Conservation (phyloP, 2,888 invertebrate species). For the Tetanocera ferruginea region DNA sequence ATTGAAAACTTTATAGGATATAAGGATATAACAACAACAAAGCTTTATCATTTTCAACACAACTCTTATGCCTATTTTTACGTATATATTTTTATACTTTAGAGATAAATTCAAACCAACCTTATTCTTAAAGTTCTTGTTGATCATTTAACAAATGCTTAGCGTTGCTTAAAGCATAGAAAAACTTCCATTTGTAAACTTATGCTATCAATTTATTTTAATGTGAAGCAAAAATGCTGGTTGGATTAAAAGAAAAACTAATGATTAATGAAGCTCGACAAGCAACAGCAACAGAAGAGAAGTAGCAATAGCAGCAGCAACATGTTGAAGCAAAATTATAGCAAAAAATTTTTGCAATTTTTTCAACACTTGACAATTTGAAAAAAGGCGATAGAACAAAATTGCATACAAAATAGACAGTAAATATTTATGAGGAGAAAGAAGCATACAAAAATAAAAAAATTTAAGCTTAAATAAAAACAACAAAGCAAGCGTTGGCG, state of each 20-base stretch:
- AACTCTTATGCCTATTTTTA: too few relatives aligned
- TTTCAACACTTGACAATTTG: slow-evolving; percentile 47
- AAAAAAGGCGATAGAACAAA: slow-evolving; percentile 32
- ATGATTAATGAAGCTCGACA: slow-evolving; percentile 22
- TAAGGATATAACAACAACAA: too few relatives aligned
- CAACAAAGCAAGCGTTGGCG: slow-evolving; percentile 38
- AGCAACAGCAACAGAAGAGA: background rate
- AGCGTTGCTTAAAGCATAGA: background rate
- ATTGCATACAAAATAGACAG: background rate
- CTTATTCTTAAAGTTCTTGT: too few relatives aligned
- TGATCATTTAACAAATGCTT: too few relatives aligned
- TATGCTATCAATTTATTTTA: too few relatives aligned
- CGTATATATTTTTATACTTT: too few relatives aligned
- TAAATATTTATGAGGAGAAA: slow-evolving; percentile 17
- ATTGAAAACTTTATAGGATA: too few relatives aligned
- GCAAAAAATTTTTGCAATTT: slow-evolving; percentile 5
- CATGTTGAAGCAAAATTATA: slow-evolving; percentile 4
- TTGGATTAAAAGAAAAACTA: background rate
- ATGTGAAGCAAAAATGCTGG: too few relatives aligned
- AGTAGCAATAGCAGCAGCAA: too few relatives aligned
- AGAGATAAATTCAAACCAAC: too few relatives aligned
- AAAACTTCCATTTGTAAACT: too few relatives aligned
- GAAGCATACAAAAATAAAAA: slow-evolving; percentile 6
- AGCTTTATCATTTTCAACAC: too few relatives aligned
- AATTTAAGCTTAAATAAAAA: background rate